Evolutionary conservation across 2,113 vertebrate species (phyloP).

Genomic region (Microcebus griseorufus): DNA sequence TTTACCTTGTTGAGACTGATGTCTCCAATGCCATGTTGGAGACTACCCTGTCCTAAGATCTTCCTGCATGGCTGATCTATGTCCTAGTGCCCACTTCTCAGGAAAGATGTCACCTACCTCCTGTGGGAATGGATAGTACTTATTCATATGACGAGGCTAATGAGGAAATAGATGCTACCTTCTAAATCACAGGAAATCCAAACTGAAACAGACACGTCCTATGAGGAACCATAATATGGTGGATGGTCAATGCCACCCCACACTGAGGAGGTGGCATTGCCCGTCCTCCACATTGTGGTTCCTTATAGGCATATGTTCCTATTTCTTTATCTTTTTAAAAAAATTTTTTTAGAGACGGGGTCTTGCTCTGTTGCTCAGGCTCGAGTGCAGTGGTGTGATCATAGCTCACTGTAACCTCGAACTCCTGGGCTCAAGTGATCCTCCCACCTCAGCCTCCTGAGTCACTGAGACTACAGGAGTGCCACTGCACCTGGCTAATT

Average conservation of each 20-base stretch:
- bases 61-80: neutral
- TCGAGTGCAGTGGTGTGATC: no score
- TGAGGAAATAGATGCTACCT: neutral
- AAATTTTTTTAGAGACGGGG: no score
- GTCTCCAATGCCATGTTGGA: neutral
- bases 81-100: neutral
- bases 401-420: no score
- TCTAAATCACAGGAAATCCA: neutral
- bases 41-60: neutral
- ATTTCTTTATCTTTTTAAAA: no score
- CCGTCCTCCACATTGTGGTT: neutral
- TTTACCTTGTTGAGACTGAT: neutral
- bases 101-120: neutral
- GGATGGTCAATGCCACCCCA: neutral
- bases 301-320: neutral
- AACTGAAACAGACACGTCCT: neutral
- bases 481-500: no score
- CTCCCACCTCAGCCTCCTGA: no score
- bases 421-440: no score
- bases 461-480: no score
- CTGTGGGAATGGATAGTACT: neutral
- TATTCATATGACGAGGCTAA: neutral
- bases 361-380: no score
- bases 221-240: neutral
- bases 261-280: neutral